Percentiles rank a stretch among this genome's conserved stretches.
Evolutionary conservation across 2,888 invertebrate genomes (phyloP).

Genomic region (Eretmocerus hayati): DNA sequence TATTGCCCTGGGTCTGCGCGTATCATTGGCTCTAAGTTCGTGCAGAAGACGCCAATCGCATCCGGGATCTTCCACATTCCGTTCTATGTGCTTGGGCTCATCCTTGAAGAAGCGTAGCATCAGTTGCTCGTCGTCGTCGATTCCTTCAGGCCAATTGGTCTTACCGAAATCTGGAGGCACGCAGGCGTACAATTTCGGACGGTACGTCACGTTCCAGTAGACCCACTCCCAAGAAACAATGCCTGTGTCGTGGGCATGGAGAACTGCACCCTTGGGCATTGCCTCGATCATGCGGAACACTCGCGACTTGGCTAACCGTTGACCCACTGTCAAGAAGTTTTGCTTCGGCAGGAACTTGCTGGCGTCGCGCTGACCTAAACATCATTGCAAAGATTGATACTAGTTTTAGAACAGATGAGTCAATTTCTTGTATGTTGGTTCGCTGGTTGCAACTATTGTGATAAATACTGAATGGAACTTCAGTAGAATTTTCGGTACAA

Average conservation of each 20-base stretch:
- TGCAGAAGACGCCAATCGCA: conserved; percentile 36
- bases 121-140: conserved; percentile 16
- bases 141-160: too few relatives aligned
- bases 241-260: conserved; percentile 66
- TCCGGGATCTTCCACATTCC: too few relatives aligned
- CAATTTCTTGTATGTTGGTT: not conserved
- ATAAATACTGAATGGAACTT: not conserved
- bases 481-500: not conserved
- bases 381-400: not conserved
- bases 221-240: conserved; percentile 58
- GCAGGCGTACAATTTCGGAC: conserved; percentile 56
- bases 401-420: not conserved
- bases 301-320: conserved; percentile 54
- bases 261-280: conserved; percentile 69
- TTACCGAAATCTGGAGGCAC: too few relatives aligned
- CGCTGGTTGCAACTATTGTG: not conserved
- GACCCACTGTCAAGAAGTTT: conserved; percentile 59
- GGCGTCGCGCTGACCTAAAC: conserved; percentile 19
- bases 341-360: conserved; percentile 56
- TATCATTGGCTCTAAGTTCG: conserved; percentile 25
- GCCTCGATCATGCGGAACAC: conserved; percentile 60
- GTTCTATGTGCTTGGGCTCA: conserved; percentile 1
- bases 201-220: conserved; percentile 56
- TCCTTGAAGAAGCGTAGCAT: conserved; percentile 19
- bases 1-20: not conserved